Percentiles rank a stretch among this genome's conserved stretches.
phyloP scores from a whole-genome alignment of 1,140 invertebrate genomes.

The Brachionus koreanus region DNA sequence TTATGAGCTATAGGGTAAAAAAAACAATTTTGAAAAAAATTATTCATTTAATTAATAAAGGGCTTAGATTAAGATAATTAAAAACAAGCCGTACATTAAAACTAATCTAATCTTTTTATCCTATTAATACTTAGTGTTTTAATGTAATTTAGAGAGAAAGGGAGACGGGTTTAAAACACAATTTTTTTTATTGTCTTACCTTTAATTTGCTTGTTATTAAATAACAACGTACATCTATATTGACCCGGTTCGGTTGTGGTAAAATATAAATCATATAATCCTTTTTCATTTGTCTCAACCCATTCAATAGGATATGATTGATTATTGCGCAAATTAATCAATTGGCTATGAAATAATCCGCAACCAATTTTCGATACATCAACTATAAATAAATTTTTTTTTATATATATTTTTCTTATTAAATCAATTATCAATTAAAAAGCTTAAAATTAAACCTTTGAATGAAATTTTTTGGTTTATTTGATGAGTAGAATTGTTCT shows the following conservation, averaged over 20 bases:
- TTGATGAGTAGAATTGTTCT: not conserved
- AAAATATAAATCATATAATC: constrained; percentile 30
- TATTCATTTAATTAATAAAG: not conserved
- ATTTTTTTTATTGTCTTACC: not conserved
- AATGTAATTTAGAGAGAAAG: not conserved
- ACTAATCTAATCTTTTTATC: constrained; percentile 22
- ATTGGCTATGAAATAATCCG: not conserved
- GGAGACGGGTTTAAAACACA: not conserved
- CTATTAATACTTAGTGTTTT: not conserved
- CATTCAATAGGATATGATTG: constrained; percentile 4
- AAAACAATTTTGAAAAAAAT: not conserved
- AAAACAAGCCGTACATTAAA: constrained; percentile 1
- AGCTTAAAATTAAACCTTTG: not conserved
- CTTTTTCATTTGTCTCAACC: not conserved
- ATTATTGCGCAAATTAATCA: constrained; percentile 7
- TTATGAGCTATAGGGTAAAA: not conserved
- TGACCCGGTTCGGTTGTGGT: not conserved
- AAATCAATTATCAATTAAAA: too few relatives aligned
- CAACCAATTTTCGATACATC: not conserved
- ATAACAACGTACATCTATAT: constrained; percentile 21
- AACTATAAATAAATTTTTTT: not conserved
- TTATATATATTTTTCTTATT: not conserved
- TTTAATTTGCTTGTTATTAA: constrained; percentile 36
- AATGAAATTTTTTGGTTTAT: constrained; percentile 27
- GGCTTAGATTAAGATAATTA: not conserved